Percentiles rank a stretch among this genome's conserved stretches.
phyloP scores from a whole-genome alignment of 2,888 invertebrate species.

The Biston stratarius region DNA sequence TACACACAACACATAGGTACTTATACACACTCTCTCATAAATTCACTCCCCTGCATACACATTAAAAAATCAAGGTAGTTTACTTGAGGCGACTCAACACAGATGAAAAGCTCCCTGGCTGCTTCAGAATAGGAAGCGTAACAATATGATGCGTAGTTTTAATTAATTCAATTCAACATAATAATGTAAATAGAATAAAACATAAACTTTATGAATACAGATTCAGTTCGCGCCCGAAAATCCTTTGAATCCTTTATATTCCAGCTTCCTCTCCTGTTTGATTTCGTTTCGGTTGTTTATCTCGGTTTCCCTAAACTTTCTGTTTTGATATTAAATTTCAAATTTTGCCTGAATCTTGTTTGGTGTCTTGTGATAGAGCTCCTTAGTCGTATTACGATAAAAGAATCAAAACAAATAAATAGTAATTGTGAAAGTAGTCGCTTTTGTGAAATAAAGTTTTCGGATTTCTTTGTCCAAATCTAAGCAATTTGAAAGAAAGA shows the following conservation, averaged over 20 bases:
- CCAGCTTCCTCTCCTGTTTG: slow-evolving; percentile 35
- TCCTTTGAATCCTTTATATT: slow-evolving; percentile 33
- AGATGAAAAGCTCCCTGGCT: too few relatives aligned
- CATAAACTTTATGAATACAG: slow-evolving; percentile 37
- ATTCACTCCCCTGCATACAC: too few relatives aligned
- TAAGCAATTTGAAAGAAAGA: neutral
- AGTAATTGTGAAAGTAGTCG: too few relatives aligned
- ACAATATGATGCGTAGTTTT: too few relatives aligned
- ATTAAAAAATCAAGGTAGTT: too few relatives aligned
- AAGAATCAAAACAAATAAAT: neutral
- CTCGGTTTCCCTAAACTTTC: slow-evolving; percentile 33
- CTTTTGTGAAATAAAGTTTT: too few relatives aligned
- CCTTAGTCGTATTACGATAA: neutral
- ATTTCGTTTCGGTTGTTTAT: slow-evolving; percentile 46
- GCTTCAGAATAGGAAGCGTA: too few relatives aligned
- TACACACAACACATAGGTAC: too few relatives aligned
- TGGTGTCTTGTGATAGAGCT: slow-evolving; percentile 13
- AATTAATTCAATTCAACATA: slow-evolving; percentile 4
- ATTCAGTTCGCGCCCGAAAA: slow-evolving; percentile 31
- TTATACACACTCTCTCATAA: too few relatives aligned
- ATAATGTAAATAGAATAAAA: slow-evolving; percentile 24
- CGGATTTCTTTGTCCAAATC: neutral
- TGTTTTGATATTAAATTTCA: slow-evolving; percentile 47
- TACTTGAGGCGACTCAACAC: too few relatives aligned
- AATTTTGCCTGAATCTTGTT: slow-evolving; percentile 34